Base-by-base conservation (phyloP, 1,140 invertebrate species). In the Lasioglossum baleicum region DNA sequence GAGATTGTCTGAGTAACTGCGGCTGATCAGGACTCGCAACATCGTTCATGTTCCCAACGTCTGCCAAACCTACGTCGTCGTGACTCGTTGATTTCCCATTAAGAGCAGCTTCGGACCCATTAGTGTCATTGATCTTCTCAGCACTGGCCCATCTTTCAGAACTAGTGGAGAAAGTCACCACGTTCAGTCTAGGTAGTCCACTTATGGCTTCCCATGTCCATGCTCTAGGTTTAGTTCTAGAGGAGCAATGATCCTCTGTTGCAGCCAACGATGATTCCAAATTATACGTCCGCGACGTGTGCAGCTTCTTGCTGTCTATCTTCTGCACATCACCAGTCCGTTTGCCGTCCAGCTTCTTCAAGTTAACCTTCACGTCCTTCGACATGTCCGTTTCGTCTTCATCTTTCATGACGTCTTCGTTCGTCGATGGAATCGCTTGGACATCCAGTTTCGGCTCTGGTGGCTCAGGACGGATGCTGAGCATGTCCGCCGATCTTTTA, bases 381-480 rank as follows among this genome's bases (percentile, higher is more conserved):
- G 48, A 2, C 0, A 51, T 0, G 22, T 51, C 63, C 0, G 71
- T 70, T 0, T 66, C 31, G 0, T 82, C 56, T 7, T 75, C 64
- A 0, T 53, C 51, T 3, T 35, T 35, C 8, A 17, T 2, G 2
- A 10, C 7, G 40, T 85, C 69, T 11, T 73, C 48, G 20, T 15
- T 11, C 0, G 82, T 44, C 0, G 53, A 83, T 0, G 58, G 76
- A 1, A 90, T 73, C 17, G 80, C 67, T 69, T 76, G 65, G 0
- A 88, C 76, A 51, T 90, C 90, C 4, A 81, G 35, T 15, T 87
- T 87, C 1, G 80, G 83, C 40, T 61, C 10, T 6, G 89, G 89
- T 15, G 90, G 80, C 69, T 92, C 90, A 0, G 90, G 90, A 20
- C 81, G 82, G 42, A 91, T 91, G 7, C 84, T 89, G 17, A 90